phyloP scores from a whole-genome alignment of 2,888 invertebrate genomes.

The Parnassius glacialis region DNA sequence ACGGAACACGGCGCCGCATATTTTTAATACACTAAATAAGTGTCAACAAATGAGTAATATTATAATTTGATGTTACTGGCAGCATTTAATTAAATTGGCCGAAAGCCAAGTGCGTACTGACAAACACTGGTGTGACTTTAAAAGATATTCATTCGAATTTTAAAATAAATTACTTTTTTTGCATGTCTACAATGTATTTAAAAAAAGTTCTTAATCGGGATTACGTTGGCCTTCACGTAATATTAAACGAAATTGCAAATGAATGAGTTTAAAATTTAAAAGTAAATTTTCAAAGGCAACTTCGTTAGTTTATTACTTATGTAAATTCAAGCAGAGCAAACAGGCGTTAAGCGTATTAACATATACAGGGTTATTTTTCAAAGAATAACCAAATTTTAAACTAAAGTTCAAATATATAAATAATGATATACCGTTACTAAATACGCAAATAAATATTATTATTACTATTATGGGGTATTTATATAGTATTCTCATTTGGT shows the following conservation, averaged over 20 bases:
- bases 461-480: too few species aligned
- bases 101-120: slow-evolving; percentile 19
- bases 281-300: background rate
- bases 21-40: slow-evolving; percentile 19
- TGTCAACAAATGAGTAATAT: slow-evolving; percentile 20
- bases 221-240: background rate
- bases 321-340: background rate
- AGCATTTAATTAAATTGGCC: slow-evolving; percentile 24
- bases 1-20: background rate
- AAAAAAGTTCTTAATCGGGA: background rate
- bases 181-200: too few species aligned
- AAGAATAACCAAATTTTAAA: too few species aligned
- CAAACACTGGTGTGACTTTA: slow-evolving; percentile 4
- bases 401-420: too few species aligned
- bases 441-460: too few species aligned
- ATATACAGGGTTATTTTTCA: background rate
- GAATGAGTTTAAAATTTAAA: background rate
- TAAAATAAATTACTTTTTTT: slow-evolving; percentile 18
- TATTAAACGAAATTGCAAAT: background rate
- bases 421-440: too few species aligned
- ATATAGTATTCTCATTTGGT: too few species aligned
- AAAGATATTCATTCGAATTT: slow-evolving; percentile 16
- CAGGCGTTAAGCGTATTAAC: background rate
- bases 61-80: slow-evolving; percentile 21
- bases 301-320: background rate